These are phyloP conservation scores for Miltochrista miniata DNA, from an alignment of 2,888 invertebrate genomes.

Conservation along the genomic window DNA sequence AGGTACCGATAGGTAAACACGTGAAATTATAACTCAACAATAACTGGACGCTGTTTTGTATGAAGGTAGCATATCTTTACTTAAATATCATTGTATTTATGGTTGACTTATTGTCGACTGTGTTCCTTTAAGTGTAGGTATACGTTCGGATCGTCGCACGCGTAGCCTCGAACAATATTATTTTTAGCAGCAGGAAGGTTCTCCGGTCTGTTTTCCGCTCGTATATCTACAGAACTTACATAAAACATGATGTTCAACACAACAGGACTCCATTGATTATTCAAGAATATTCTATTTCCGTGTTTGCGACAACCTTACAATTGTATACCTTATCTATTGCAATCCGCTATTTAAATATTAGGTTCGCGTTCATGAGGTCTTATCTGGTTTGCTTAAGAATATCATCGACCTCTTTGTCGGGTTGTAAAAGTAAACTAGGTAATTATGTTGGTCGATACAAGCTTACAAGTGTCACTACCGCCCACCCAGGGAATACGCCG, in stretches of 20 bases:
- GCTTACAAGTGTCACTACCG: too few relatives aligned
- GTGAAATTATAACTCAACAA: too few relatives aligned
- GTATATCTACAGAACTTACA: slow-evolving; percentile 44
- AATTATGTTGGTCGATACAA: not conserved
- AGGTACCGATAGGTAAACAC: too few relatives aligned
- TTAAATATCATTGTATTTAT: too few relatives aligned
- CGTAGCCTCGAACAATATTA: slow-evolving; percentile 75
- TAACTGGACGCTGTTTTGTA: too few relatives aligned
- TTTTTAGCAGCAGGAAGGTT: slow-evolving; percentile 79
- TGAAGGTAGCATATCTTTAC: too few relatives aligned
- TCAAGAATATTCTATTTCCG: slow-evolving; percentile 46
- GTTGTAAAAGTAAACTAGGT: not conserved
- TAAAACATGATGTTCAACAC: slow-evolving; percentile 54
- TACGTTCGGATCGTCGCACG: slow-evolving; percentile 58
- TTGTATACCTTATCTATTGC: slow-evolving; percentile 27
- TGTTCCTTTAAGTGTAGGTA: slow-evolving; percentile 33
- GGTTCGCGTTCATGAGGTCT: slow-evolving; percentile 27
- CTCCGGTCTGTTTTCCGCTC: slow-evolving; percentile 69
- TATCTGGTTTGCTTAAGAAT: slow-evolving; percentile 33
- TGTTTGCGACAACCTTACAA: slow-evolving; percentile 24
- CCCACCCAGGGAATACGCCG: too few relatives aligned
- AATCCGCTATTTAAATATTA: slow-evolving; percentile 35
- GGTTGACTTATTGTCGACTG: slow-evolving; percentile 40
- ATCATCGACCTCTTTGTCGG: slow-evolving; percentile 23
- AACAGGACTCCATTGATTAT: slow-evolving; percentile 47